A percentile compares a stretch with the other conserved stretches of the same genome.
Conservation (phyloP, 2,797 vertebrate species). For the Pipistrellus kuhlii region DNA sequence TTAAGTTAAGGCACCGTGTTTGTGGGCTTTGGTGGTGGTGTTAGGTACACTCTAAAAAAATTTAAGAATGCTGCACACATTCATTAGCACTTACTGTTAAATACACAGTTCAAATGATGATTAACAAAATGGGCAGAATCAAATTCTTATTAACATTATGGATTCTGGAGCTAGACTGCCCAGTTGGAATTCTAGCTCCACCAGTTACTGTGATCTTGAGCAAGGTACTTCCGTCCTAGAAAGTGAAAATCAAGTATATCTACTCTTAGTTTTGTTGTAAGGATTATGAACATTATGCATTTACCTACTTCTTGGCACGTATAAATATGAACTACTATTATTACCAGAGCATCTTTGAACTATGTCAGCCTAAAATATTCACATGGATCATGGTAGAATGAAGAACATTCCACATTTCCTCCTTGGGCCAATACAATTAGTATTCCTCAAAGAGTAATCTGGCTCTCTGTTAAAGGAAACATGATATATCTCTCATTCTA, state of each 20-base stretch:
- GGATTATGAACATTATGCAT: constrained; percentile 60
- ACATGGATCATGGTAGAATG: constrained; percentile 27
- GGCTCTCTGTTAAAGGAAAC: constrained; percentile 48
- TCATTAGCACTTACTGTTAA: constrained; percentile 42
- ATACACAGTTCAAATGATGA: constrained; percentile 41
- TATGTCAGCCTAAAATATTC: constrained; percentile 53
- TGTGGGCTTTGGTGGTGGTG: constrained; percentile 9
- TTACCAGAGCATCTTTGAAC: constrained; percentile 10
- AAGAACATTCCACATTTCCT: constrained; percentile 54
- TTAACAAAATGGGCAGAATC: constrained; percentile 17
- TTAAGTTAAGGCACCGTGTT: constrained; percentile 58
- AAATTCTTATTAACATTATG: constrained; percentile 48
- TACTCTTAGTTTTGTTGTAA: constrained; percentile 44
- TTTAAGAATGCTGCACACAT: constrained; percentile 25
- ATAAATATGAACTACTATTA: constrained; percentile 48
- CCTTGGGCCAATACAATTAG: constrained; percentile 23
- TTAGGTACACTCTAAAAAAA: not conserved
- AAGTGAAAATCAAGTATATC: constrained; percentile 57
- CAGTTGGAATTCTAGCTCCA: constrained; percentile 37
- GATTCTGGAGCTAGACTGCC: constrained; percentile 1
- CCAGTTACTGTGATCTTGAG: constrained; percentile 33
- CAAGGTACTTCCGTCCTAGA: constrained; percentile 50
- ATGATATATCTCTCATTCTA: not conserved
- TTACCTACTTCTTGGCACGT: constrained; percentile 18
- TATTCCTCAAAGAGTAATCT: constrained; percentile 50